Conservation (phyloP, 2,113 vertebrate genomes). For the human (Homo sapiens) region GRCh38 chr1:86083501-86084000, state of each 20-base stretch:
- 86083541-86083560: neutral
- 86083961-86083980: neutral
- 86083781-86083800: neutral
- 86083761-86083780: neutral
- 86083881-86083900: neutral
- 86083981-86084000: neutral
- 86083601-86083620: neutral
- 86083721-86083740: neutral
- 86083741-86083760: neutral
- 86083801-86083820: neutral
- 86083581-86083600: neutral
- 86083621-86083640: neutral
- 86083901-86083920: neutral
- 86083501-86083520: neutral
- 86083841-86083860: neutral
- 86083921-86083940: neutral
- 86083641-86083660: neutral
- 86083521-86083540: neutral
- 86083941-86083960: neutral
- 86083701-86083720: neutral
- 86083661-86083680: neutral
- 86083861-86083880: neutral
- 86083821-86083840: neutral
- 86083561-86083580: neutral
- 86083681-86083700: neutral